Conservation (phyloP, 2,888 invertebrate genomes). For the Noctua janthina region DNA sequence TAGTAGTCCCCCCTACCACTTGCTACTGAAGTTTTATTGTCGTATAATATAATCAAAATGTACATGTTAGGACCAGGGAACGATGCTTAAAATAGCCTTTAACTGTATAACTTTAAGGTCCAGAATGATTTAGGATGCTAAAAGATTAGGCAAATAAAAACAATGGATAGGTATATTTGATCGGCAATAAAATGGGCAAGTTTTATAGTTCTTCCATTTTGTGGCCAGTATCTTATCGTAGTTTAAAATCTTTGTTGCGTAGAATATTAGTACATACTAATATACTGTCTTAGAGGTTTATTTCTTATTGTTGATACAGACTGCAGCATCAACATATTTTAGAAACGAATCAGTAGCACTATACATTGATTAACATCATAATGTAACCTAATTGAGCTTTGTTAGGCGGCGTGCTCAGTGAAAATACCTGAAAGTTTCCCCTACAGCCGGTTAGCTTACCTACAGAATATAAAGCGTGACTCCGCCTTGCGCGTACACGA, state of each 20-base stretch:
- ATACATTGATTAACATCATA: constrained; percentile 7
- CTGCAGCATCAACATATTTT: background rate
- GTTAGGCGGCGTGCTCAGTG: background rate
- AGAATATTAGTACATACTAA: constrained; percentile 9
- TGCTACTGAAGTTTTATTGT: constrained; percentile 78
- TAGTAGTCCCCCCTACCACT: constrained; percentile 71
- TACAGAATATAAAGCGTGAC: constrained; percentile 29
- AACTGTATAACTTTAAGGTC: constrained; percentile 65
- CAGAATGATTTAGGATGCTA: constrained; percentile 60
- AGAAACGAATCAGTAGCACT: constrained; percentile 9
- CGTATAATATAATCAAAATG: constrained; percentile 76
- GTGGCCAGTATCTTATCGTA: constrained; percentile 67
- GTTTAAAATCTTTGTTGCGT: constrained; percentile 53
- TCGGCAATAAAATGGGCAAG: constrained; percentile 78
- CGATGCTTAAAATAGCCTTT: constrained; percentile 65
- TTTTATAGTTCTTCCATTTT: constrained; percentile 75
- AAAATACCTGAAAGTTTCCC: constrained; percentile 17
- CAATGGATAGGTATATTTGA: constrained; percentile 77
- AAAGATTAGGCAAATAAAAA: constrained; percentile 79
- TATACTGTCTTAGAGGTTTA: background rate
- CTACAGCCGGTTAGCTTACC: background rate
- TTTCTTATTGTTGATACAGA: background rate
- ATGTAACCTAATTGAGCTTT: constrained; percentile 33
- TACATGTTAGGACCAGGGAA: constrained; percentile 64
- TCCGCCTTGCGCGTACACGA: background rate